These are phyloP conservation scores for Sibirionetta formosa DNA, from an alignment of 2,797 vertebrate species.

Conservation along the genomic window DNA sequence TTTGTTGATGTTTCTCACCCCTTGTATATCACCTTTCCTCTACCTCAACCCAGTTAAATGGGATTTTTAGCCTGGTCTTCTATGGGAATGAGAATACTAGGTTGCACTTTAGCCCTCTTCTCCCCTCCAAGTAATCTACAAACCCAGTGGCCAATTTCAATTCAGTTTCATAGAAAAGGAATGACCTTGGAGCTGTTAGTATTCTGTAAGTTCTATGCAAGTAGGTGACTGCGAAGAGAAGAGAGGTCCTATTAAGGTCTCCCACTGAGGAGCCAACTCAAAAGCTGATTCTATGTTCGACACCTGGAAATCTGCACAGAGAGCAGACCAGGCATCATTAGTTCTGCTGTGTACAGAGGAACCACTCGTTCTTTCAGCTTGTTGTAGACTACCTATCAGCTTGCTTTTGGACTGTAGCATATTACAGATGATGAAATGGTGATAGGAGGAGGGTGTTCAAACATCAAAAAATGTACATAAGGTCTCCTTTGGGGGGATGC, in stretches of 20 bases:
- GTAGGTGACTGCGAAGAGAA: not conserved
- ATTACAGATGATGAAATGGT: not conserved
- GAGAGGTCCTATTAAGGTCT: not conserved
- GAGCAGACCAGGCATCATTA: not conserved
- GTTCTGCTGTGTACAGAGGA: not conserved
- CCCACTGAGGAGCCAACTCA: not conserved
- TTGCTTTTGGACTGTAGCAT: not conserved
- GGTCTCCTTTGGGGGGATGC: not conserved
- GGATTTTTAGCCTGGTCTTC: not conserved
- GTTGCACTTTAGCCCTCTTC: not conserved
- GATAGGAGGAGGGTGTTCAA: not conserved
- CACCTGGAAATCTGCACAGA: not conserved
- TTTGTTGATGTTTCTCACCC: not conserved
- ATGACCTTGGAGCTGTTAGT: not conserved
- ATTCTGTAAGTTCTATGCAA: not conserved
- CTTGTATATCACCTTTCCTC: not conserved
- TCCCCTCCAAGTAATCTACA: not conserved
- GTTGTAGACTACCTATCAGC: no score
- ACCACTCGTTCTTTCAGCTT: fast-evolving
- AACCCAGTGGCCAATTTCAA: not conserved
- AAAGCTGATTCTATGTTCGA: not conserved
- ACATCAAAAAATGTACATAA: not conserved
- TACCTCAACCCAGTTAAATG: not conserved
- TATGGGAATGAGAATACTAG: not conserved
- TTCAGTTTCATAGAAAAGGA: not conserved